Evolutionary conservation across 2,113 vertebrate species (phyloP), one percentile per base, ranked within the genome.

Genomic region (Galemys pyrenaicus): DNA sequence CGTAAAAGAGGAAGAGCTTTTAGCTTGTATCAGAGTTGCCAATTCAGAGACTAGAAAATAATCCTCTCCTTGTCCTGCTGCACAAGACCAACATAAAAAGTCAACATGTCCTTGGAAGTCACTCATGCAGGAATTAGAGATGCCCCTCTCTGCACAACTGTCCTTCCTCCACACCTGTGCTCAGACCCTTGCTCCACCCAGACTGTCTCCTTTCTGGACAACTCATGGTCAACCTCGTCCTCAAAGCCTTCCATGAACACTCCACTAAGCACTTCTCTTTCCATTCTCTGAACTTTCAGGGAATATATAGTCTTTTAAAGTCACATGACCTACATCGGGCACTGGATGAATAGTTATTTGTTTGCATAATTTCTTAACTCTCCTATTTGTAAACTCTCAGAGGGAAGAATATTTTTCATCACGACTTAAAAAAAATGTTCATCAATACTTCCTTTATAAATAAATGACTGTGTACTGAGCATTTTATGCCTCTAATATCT

Each of bases 351-450:
- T 71, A 39, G 4, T 13, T 89, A 58, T 49, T 44, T 71, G 35
- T 26, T 6, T 67, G 22, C 16, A 35, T 65, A 65, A 56, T 8
- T 56, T 77, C 41, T 68, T 44, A 62, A 73, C 28, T 87, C 26
- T 4, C 41, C 24, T 75, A 26, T 81, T 73, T 88, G 28, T 77
- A 84, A 70, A 81, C 20, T 89, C 22, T 62, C 35, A 20, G 46
- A 86, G 10, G 74, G 46, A 81, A 96, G 67, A 60, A 80, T 90
- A 75, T 35, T 87, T 68, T 39, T 93, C 20, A 75, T 75, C 11
- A 32, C 75, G 80, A 87, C 5, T 70, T 85, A 78, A 5, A 77
- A 84, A 71, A 56, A 20, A 49, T 81, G 41, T 87, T 93, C 12
- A 13, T 37, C 75, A 90, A 71, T 91, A 83, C 13, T 44, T 41